A percentile compares a stretch with the other conserved stretches of the same genome.
Evolutionary conservation across 2,797 vertebrate species (phyloP).

Genomic region (Enoplosus armatus): DNA sequence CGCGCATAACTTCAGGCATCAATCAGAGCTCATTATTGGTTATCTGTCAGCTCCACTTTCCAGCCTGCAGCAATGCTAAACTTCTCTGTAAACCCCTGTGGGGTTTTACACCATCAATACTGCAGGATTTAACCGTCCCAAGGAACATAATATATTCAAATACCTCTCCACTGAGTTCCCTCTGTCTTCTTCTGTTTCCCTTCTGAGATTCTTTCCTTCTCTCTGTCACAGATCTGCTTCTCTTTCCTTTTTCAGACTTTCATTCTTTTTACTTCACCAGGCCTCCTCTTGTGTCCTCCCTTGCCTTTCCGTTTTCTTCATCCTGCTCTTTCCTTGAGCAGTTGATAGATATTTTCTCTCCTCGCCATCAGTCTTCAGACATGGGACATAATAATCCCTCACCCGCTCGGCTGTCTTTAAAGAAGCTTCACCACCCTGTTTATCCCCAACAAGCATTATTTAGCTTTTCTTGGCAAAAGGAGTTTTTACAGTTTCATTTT

Average conservation of each 20-base stretch:
- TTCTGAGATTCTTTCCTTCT: background rate
- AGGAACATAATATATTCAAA: constrained; percentile 58
- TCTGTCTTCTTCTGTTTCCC: constrained; percentile 27
- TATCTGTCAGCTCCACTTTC: constrained; percentile 62
- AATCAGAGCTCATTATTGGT: constrained; percentile 66
- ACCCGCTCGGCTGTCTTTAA: constrained; percentile 33
- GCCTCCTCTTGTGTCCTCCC: constrained; percentile 12
- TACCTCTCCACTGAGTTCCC: constrained; percentile 18
- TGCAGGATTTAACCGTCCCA: constrained; percentile 39
- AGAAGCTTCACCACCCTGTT: constrained; percentile 28
- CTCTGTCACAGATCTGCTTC: constrained; percentile 15
- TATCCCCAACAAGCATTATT: constrained; percentile 41
- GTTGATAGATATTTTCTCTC: constrained; percentile 39
- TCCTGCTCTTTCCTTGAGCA: constrained; percentile 30
- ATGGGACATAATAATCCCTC: constrained; percentile 60
- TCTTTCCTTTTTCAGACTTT: constrained; percentile 14
- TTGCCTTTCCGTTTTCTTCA: constrained; percentile 15
- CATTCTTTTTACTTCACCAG: constrained; percentile 15
- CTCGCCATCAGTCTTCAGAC: constrained; percentile 47
- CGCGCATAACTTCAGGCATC: constrained; percentile 46
- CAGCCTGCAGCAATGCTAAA: constrained; percentile 52
- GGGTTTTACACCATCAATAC: constrained; percentile 67
- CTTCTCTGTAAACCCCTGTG: constrained; percentile 42
- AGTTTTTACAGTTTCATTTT: constrained; percentile 6
- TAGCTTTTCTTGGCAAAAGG: constrained; percentile 30